Evolutionary conservation across 2,888 invertebrate species (phyloP).

Genomic region (Argyresthia albistria): DNA sequence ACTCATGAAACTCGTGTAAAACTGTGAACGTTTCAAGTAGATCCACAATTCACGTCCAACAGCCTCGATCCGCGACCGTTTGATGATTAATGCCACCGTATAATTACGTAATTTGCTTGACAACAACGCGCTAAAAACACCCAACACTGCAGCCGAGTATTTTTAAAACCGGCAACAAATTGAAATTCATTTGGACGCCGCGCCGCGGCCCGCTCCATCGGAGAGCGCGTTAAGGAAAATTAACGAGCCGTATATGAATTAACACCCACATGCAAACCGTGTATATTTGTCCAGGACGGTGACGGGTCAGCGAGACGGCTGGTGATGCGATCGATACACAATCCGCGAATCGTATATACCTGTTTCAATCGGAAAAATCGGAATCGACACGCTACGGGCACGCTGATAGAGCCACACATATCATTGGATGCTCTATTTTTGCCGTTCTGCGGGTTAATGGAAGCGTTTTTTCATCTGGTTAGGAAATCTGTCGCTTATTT

Average conservation of each 20-base stretch:
- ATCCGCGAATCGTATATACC: constrained; percentile 12
- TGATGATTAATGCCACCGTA: neutral
- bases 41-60: too few species aligned
- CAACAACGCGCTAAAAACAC: constrained; percentile 1
- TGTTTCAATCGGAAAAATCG: constrained; percentile 3
- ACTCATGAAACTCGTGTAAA: too few species aligned
- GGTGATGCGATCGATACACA: constrained; percentile 23
- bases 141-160: constrained; percentile 3
- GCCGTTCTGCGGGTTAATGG: neutral
- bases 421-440: neutral
- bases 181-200: constrained; percentile 64
- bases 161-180: constrained; percentile 41
- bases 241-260: constrained; percentile 64
- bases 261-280: constrained; percentile 35
- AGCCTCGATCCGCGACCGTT: too few species aligned
- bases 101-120: constrained; percentile 4
- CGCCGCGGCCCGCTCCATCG: constrained; percentile 34
- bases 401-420: neutral
- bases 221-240: constrained; percentile 61
- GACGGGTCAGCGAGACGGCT: constrained; percentile 19
- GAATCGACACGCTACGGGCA: neutral
- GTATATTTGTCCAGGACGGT: constrained; percentile 6
- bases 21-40: too few species aligned
- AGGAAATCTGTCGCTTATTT: neutral
- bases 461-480: neutral